A percentile compares a stretch with the other conserved stretches of the same genome.
These are phyloP conservation scores for Xestobium rufovillosum DNA, from an alignment of 2,888 invertebrate genomes.

Conservation along the genomic window DNA sequence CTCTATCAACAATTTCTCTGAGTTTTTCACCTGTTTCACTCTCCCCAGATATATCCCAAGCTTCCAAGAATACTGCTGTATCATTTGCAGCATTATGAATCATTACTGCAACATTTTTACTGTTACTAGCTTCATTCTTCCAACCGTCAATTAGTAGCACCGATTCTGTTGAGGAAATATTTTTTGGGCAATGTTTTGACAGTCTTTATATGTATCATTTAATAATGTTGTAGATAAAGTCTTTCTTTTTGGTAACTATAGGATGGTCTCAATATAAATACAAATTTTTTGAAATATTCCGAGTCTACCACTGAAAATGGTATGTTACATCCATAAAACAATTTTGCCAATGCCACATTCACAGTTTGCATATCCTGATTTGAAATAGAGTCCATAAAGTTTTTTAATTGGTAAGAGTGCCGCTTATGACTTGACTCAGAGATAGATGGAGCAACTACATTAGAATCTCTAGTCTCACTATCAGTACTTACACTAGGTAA, in stretches of 20 bases:
- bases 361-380: no score
- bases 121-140: conserved; percentile 15
- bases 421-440: no score
- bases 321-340: neutral
- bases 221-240: neutral
- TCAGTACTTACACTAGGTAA: no score
- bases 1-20: conserved; percentile 16
- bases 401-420: no score
- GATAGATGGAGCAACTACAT: no score
- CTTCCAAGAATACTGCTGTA: conserved; percentile 16
- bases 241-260: neutral
- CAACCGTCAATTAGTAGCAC: conserved; percentile 18
- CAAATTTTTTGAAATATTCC: neutral
- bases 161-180: no score
- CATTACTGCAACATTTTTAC: conserved; percentile 11
- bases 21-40: conserved; percentile 15
- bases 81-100: conserved; percentile 13
- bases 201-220: neutral
- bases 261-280: neutral
- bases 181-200: no score
- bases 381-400: no score
- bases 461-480: no score
- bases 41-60: conserved; percentile 18
- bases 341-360: no score
- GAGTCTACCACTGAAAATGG: neutral